Base-by-base conservation (phyloP, 2,888 invertebrate species). In the Drosophila lutescens region DNA sequence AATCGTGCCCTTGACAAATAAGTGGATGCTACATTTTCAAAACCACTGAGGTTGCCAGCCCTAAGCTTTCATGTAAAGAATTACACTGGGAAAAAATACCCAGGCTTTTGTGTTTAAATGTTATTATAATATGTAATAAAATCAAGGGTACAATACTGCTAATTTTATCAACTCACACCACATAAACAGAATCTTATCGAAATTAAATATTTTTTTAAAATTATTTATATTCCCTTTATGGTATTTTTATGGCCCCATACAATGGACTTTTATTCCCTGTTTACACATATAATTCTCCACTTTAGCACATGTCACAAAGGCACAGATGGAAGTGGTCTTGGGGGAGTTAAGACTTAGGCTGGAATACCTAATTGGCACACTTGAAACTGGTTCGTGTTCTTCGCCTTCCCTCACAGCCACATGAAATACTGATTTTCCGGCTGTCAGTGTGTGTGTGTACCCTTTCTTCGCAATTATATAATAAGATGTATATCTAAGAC, bases 301-400 rank as follows among this genome's bases (percentile, higher is more conserved):
- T 46, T 40, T 26, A 47, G 36, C 69, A 49, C 59, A 54, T 70
- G 69, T 54, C 69, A 32, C 66, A 34, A 36, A 43, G 46, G 36
- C 40, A 17, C 30, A 41, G 6, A 43, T 36, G 17, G 26, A 36
- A 41, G 26, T 13, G 17, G 17, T 15, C 15, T 34, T 49, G 34
- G 49, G 43, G 56, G 49, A 51, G 53, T 47, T 41, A 58, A 40
- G 41, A 34, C 41, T 53, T 62, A n/a, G 46, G 56, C 53, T 55
- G 43, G 38, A 41, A 54, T 54, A 53, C 53, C 73, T 72, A 72
- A 72, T 72, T 72, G 73, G 73, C 49, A n/a, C 73, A 71, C 71
- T 71, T 50, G 72, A 71, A 72, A 72, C 57, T 72, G 72, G 72
- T 72, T 71, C 61, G 62, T 38, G 34, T 62, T 40, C 53, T 59